Conservation (phyloP, 2,113 vertebrate genomes). For the Dasyornis broadbenti region DNA sequence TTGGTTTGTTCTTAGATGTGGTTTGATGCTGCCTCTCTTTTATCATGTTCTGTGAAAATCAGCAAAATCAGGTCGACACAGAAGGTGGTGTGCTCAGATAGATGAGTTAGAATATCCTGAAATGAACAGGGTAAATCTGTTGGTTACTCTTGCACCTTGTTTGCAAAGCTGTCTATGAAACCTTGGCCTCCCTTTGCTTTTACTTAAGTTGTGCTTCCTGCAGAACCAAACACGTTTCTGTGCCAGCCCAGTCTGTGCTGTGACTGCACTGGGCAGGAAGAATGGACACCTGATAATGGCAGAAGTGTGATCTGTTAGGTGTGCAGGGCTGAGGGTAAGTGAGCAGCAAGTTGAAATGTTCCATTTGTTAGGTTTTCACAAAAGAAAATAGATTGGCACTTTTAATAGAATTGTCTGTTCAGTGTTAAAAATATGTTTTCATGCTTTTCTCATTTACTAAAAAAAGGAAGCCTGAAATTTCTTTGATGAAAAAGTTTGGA, state of each 20-base stretch:
- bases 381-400: background rate
- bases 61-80: background rate
- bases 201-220: background rate
- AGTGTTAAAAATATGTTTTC: background rate
- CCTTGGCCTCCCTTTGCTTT: background rate
- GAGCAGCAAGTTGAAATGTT: background rate
- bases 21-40: background rate
- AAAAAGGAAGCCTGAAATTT: background rate
- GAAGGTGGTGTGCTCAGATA: background rate
- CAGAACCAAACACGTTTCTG: background rate
- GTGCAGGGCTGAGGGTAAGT: background rate
- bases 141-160: background rate
- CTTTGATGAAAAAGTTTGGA: background rate
- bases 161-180: background rate
- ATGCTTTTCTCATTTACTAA: background rate
- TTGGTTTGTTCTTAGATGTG: background rate
- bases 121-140: fast-evolving
- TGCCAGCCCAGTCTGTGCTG: background rate
- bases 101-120: background rate
- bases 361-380: background rate
- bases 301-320: background rate
- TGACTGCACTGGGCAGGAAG: background rate
- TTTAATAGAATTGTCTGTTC: background rate
- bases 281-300: fast-evolving
- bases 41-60: background rate